Evolutionary conservation across 2,888 invertebrate species (phyloP).

Genomic region (Microplitis deprimator): DNA sequence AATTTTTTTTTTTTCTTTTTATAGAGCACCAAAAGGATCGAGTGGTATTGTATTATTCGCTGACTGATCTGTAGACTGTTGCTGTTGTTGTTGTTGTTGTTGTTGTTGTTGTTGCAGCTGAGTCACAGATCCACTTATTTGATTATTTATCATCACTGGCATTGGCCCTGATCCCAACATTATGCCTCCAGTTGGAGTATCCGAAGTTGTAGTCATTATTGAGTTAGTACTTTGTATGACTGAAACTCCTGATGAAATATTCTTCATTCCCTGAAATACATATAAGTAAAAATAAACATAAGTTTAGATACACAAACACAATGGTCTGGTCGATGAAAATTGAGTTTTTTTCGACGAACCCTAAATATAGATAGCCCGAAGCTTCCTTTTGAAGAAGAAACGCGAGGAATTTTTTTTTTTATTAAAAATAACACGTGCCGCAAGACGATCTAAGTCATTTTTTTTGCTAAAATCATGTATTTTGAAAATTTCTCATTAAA

Average conservation of each 20-base stretch:
- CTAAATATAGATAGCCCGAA: no score
- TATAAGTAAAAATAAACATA: no score
- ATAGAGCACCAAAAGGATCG: conserved; percentile 74
- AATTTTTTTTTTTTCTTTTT: conserved; percentile 51
- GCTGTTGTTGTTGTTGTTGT: conserved; percentile 62
- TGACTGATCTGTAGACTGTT: conserved; percentile 64
- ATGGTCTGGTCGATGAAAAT: neutral
- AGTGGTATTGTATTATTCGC: conserved; percentile 72
- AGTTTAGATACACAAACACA: neutral
- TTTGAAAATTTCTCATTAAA: neutral
- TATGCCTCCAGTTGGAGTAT: conserved; percentile 62
- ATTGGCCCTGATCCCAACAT: conserved; percentile 59
- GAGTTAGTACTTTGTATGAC: conserved; percentile 67
- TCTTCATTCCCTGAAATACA: conserved; percentile 63
- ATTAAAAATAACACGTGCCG: no score
- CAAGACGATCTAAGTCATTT: neutral
- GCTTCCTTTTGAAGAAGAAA: no score
- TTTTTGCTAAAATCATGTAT: neutral
- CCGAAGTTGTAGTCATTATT: conserved; percentile 65
- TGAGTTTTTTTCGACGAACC: no score
- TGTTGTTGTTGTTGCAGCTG: conserved; percentile 55
- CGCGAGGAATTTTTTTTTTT: no score
- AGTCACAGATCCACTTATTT: conserved; percentile 61
- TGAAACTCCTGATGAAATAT: conserved; percentile 64
- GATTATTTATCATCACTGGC: conserved; percentile 57